A percentile compares a stretch with the other conserved stretches of the same genome.
Conservation (phyloP, 2,797 vertebrate genomes). For the Sebastes diaconus region DNA sequence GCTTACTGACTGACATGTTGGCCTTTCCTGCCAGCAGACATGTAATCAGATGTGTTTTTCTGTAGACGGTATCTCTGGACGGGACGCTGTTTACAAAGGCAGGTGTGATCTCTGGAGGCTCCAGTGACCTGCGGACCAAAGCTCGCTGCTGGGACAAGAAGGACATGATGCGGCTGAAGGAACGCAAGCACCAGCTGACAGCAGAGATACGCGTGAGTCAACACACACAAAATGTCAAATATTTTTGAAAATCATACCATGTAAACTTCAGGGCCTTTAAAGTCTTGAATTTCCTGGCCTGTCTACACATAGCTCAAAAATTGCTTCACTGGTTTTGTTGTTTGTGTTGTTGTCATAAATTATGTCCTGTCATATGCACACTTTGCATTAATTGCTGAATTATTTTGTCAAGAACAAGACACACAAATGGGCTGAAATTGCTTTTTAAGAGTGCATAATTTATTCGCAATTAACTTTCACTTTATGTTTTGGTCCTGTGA, state of each 20-base stretch:
- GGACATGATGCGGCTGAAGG: conserved; percentile 86
- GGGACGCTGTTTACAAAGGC: conserved; percentile 95
- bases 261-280: neutral
- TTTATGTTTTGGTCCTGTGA: conserved; percentile 9
- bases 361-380: neutral
- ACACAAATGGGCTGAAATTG: neutral
- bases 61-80: conserved; percentile 91
- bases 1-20: neutral
- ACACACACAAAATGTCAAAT: neutral
- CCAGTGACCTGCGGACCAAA: conserved; percentile 88
- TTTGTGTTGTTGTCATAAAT: neutral
- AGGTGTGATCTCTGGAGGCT: conserved; percentile 95
- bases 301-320: neutral
- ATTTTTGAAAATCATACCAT: neutral
- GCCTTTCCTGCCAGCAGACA: neutral
- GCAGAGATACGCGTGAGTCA: conserved; percentile 87
- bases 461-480: neutral
- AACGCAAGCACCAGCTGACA: conserved; percentile 83
- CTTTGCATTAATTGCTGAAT: neutral
- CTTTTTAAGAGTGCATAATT: neutral
- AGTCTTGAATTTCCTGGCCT: neutral
- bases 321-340: neutral
- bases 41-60: neutral
- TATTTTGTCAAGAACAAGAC: neutral
- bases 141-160: conserved; percentile 93